A percentile compares a stretch with the other conserved stretches of the same genome.
phyloP scores from a whole-genome alignment of 2,888 invertebrate species.

The Punctoribates punctum region DNA sequence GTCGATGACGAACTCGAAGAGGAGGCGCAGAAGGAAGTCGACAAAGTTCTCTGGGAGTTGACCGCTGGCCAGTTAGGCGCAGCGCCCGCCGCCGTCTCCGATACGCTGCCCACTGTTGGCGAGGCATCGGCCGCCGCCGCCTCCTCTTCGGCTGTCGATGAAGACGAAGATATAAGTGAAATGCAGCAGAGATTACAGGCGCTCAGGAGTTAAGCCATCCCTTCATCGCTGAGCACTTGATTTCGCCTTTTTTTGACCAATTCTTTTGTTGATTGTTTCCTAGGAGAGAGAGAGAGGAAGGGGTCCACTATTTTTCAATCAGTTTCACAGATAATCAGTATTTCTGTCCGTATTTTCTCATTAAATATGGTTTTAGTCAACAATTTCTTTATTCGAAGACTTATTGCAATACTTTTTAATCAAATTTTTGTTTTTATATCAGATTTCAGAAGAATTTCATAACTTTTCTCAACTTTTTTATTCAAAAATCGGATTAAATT shows the following conservation, averaged over 20 bases:
- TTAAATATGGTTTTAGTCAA: too few species aligned
- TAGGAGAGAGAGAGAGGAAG: too few species aligned
- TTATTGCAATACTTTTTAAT: too few species aligned
- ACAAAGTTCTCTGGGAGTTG: conserved; percentile 59
- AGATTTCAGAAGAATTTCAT: too few species aligned
- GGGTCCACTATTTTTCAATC: too few species aligned
- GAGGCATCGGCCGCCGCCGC: conserved; percentile 52
- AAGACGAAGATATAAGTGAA: conserved; percentile 77
- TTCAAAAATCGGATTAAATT: too few species aligned
- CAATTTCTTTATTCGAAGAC: too few species aligned
- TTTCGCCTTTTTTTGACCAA: background rate
- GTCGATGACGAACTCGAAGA: conserved; percentile 87
- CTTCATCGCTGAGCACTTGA: background rate
- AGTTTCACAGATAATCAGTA: too few species aligned
- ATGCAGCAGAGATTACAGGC: conserved; percentile 87
- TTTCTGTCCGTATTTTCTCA: too few species aligned
- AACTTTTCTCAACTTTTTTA: too few species aligned
- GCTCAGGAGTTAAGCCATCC: conserved; percentile 67
- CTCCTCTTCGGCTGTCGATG: conserved; percentile 56
- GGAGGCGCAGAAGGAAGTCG: conserved; percentile 87
- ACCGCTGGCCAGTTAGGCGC: conserved; percentile 72
- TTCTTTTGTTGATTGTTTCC: background rate
- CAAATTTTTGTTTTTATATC: too few species aligned
- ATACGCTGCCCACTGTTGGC: conserved; percentile 55
- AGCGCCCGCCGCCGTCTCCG: conserved; percentile 67